Evolutionary conservation across 1,140 invertebrate species (phyloP).

Genomic region (Ceratosolen solmsi): DNA sequence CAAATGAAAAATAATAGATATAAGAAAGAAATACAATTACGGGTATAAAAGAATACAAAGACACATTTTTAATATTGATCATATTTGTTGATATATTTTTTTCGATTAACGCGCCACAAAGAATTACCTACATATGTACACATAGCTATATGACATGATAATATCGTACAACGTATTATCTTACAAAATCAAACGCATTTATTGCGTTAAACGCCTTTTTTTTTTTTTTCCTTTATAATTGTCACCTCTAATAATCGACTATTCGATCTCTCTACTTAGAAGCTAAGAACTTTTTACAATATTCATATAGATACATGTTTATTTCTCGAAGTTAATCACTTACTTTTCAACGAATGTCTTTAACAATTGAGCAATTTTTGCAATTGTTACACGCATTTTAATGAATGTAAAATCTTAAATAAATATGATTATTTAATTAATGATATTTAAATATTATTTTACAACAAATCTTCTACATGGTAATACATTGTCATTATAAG

Average conservation of each 20-base stretch:
- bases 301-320: slow-evolving; percentile 34
- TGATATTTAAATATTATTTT: neutral
- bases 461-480: neutral
- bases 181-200: slow-evolving; percentile 57
- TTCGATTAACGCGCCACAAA: slow-evolving; percentile 54
- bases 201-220: slow-evolving; percentile 13
- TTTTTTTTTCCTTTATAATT: slow-evolving; percentile 18
- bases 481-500: neutral
- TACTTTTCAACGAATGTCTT: slow-evolving; percentile 1
- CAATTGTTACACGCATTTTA: neutral
- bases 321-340: slow-evolving; percentile 19
- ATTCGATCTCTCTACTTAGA: slow-evolving; percentile 37
- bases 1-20: neutral
- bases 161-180: slow-evolving; percentile 59
- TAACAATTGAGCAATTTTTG: slow-evolving; percentile 24
- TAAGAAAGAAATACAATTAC: neutral
- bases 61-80: slow-evolving; percentile 46
- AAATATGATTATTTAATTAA: slow-evolving; percentile 10
- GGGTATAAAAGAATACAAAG: neutral
- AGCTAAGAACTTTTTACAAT: slow-evolving; percentile 45
- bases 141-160: slow-evolving; percentile 54
- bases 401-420: neutral
- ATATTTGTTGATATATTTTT: slow-evolving; percentile 59
- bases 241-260: slow-evolving; percentile 21
- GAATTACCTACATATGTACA: slow-evolving; percentile 67